Conservation (phyloP, 2,888 invertebrate genomes). For the Fragum whitleyi region DNA sequence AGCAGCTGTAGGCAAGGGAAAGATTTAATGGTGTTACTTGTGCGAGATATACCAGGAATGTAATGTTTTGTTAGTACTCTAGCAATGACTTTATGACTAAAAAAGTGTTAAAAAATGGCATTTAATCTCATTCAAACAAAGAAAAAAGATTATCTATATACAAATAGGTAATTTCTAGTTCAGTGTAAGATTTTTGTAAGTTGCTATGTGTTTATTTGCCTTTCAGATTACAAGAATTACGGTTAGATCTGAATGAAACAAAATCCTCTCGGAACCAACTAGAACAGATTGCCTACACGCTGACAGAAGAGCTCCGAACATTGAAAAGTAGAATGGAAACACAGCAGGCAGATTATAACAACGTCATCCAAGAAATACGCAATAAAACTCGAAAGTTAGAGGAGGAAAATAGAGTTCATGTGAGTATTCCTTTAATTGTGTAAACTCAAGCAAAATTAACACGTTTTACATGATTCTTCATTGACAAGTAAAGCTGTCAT, state of each 20-base stretch:
- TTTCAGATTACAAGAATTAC: conserved; percentile 78
- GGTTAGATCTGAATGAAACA: conserved; percentile 77
- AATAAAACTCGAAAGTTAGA: conserved; percentile 80
- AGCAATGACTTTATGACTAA: too few relatives aligned
- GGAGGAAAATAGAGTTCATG: conserved; percentile 82
- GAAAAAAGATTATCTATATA: too few relatives aligned
- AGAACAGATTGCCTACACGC: conserved; percentile 77
- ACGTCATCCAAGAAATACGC: conserved; percentile 79
- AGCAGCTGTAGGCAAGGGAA: too few relatives aligned
- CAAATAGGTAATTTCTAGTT: too few relatives aligned
- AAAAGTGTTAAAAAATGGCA: too few relatives aligned
- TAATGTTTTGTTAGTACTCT: too few relatives aligned
- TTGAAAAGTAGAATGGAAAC: conserved; percentile 79
- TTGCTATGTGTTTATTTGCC: too few relatives aligned
- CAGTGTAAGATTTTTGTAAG: too few relatives aligned
- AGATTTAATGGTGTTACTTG: too few relatives aligned
- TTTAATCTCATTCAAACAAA: too few relatives aligned
- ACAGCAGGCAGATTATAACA: conserved; percentile 78
- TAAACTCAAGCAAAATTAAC: background rate
- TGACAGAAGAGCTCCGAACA: conserved; percentile 82
- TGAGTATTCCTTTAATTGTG: conserved; percentile 51
- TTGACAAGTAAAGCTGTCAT: too few relatives aligned
- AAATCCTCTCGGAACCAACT: conserved; percentile 78
- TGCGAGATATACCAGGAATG: too few relatives aligned
- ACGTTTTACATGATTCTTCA: background rate